A percentile compares a stretch with the other conserved stretches of the same genome.
These are phyloP conservation scores for Sardinella longiceps DNA, from an alignment of 2,797 vertebrate genomes.

Conservation along the genomic window DNA sequence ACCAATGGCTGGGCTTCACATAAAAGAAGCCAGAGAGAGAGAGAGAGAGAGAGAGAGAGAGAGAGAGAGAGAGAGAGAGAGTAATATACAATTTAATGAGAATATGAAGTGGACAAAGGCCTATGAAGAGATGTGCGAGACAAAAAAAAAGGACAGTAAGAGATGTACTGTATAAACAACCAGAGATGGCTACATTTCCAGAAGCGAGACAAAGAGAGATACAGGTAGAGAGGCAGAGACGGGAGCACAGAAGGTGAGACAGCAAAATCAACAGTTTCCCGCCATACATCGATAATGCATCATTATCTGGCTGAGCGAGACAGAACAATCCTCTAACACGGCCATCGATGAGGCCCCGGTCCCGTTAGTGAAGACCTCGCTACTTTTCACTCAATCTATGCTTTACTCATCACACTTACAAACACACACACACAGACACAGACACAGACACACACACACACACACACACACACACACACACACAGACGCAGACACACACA, in stretches of 20 bases:
- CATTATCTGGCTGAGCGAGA: not conserved
- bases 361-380: not conserved
- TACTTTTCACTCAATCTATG: not conserved
- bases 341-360: not conserved
- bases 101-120: not conserved
- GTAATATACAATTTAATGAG: not conserved
- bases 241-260: not conserved
- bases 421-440: no score
- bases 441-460: not conserved
- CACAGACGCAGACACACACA: not conserved
- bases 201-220: not conserved
- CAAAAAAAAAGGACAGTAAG: no score
- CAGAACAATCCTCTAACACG: not conserved
- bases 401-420: not conserved
- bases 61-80: not conserved
- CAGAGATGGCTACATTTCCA: no score
- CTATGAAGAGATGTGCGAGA: not conserved
- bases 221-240: not conserved
- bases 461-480: no score
- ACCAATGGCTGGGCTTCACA: constrained; percentile 69
- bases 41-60: not conserved
- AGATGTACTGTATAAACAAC: no score
- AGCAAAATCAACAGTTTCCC: not conserved
- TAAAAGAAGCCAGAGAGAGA: constrained; percentile 32
- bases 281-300: not conserved